These are phyloP conservation scores for Equus przewalskii DNA, from an alignment of 2,113 vertebrate genomes.

Conservation along the genomic window DNA sequence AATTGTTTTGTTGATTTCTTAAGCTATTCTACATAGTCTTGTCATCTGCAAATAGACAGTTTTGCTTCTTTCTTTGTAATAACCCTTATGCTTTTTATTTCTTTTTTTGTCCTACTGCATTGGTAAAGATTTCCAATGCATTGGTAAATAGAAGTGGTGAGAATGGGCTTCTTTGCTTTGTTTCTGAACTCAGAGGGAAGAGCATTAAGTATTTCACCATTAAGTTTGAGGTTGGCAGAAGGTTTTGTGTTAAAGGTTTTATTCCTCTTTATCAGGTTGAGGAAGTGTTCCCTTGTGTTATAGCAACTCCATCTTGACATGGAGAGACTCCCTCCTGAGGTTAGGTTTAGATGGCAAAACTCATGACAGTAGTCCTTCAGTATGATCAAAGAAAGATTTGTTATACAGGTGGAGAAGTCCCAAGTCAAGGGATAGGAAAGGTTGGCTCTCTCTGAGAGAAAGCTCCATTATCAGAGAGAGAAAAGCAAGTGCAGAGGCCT, in stretches of 20 bases:
- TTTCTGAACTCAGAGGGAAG: neutral
- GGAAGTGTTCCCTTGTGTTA: neutral
- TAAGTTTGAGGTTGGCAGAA: constrained; percentile 36
- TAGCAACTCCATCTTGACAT: neutral
- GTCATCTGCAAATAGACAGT: neutral
- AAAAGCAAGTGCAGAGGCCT: neutral
- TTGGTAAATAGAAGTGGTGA: neutral
- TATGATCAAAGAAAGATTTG: neutral
- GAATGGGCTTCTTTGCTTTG: constrained; percentile 31
- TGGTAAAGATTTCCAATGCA: neutral
- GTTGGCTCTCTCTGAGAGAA: neutral
- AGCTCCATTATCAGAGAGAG: neutral
- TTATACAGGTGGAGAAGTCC: neutral
- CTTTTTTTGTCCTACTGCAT: neutral
- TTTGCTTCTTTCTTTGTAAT: neutral
- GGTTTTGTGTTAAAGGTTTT: constrained; percentile 48
- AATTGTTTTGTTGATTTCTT: constrained; percentile 10
- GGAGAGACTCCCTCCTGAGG: neutral
- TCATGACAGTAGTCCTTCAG: neutral
- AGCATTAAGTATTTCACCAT: neutral
- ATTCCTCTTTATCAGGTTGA: neutral
- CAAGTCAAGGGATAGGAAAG: neutral
- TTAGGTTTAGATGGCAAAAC: neutral
- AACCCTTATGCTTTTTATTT: neutral
- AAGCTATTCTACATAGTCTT: neutral